Evolutionary conservation across 1,140 invertebrate genomes (phyloP).

Genomic region (Calliopsis andreniformis): DNA sequence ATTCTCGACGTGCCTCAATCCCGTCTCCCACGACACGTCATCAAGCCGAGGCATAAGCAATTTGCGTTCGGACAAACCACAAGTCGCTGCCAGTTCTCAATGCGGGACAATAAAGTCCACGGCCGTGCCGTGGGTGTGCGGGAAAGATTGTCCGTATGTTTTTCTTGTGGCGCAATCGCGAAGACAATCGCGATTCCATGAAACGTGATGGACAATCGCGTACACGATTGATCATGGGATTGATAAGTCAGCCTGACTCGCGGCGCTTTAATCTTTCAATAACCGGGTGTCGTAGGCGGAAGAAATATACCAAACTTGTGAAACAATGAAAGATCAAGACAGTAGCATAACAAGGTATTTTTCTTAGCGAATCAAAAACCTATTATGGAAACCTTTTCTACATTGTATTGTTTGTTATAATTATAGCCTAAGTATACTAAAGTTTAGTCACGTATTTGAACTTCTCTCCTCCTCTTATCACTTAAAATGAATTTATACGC

Average conservation of each 20-base stretch:
- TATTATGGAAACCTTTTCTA: too few relatives aligned
- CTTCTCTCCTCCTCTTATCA: too few relatives aligned
- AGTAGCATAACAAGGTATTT: too few relatives aligned
- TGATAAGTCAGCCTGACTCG: not conserved
- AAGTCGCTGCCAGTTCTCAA: conserved; percentile 52
- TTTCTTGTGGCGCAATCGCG: conserved; percentile 34
- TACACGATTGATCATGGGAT: conserved; percentile 5
- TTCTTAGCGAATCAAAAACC: too few relatives aligned
- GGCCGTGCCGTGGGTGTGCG: conserved; percentile 62
- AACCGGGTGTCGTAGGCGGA: not conserved
- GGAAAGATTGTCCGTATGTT: conserved; percentile 30
- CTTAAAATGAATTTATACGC: too few relatives aligned
- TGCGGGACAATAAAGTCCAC: conserved; percentile 68
- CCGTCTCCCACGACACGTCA: conserved; percentile 50
- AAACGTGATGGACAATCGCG: conserved; percentile 11
- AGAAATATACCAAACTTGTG: too few relatives aligned
- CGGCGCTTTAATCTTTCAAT: conserved; percentile 19
- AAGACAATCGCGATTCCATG: conserved; percentile 49
- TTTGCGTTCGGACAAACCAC: conserved; percentile 65
- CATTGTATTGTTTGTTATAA: too few relatives aligned
- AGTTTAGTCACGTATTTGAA: too few relatives aligned
- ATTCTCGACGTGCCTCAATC: conserved; percentile 43
- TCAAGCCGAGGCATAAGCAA: conserved; percentile 62
- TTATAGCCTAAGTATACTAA: too few relatives aligned
- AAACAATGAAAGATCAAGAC: too few relatives aligned